Conservation (phyloP, 2,113 vertebrate species). For the Zosterops pallidus region DNA sequence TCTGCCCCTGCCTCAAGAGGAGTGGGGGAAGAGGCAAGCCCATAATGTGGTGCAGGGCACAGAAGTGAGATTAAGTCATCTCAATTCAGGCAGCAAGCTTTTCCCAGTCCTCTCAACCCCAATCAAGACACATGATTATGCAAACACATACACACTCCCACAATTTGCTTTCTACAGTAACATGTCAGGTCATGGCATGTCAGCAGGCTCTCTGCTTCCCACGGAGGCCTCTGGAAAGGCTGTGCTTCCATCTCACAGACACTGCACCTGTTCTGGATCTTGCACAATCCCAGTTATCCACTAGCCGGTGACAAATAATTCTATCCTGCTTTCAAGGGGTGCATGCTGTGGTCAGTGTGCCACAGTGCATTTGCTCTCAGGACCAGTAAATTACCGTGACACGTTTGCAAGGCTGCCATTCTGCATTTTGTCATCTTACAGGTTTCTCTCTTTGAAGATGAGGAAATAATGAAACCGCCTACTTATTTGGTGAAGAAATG, state of each 20-base stretch:
- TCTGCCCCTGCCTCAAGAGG: not conserved
- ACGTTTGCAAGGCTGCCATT: not conserved
- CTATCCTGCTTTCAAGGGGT: not conserved
- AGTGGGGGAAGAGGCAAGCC: not conserved
- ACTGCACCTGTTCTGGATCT: not conserved
- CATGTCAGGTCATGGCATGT: not conserved
- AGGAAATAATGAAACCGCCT: not conserved
- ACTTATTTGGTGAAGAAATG: not conserved
- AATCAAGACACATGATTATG: not conserved
- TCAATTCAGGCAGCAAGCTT: conserved; percentile 10
- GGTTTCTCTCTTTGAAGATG: not conserved
- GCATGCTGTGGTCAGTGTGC: not conserved
- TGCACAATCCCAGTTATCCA: not conserved
- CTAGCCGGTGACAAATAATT: not conserved
- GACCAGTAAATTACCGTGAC: not conserved
- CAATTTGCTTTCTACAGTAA: conserved; percentile 1
- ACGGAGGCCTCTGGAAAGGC: not conserved
- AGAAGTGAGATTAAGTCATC: not conserved
- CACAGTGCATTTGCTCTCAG: not conserved
- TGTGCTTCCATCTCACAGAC: not conserved
- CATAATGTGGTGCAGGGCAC: not conserved
- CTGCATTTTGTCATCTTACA: conserved; percentile 20
- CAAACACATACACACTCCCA: not conserved
- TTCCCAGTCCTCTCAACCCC: not conserved
- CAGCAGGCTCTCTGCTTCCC: not conserved